Evolutionary conservation across 2,888 invertebrate species (phyloP).

Genomic region (Ochropleura leucogaster): DNA sequence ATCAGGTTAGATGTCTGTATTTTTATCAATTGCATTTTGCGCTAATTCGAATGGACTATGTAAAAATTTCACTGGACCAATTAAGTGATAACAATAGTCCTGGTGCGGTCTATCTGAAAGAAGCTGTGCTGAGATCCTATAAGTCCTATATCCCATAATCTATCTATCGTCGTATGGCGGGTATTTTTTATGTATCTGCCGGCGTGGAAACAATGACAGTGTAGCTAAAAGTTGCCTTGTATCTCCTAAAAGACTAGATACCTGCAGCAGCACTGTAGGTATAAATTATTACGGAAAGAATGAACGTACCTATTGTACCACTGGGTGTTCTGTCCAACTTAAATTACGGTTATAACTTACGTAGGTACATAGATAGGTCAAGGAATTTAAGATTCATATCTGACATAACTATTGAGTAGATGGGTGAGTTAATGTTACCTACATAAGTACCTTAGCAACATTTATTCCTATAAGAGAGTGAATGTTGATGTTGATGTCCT

Average conservation of each 20-base stretch:
- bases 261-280: conserved; percentile 57
- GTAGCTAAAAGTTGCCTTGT: conserved; percentile 66
- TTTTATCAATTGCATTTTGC: conserved; percentile 56
- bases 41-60: conserved; percentile 46
- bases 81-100: conserved; percentile 55
- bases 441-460: conserved; percentile 33
- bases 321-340: conserved; percentile 60
- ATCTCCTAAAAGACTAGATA: conserved; percentile 62
- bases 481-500: conserved; percentile 62
- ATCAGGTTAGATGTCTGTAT: conserved; percentile 61
- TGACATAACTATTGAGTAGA: conserved; percentile 39
- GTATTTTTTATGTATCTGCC: conserved; percentile 43
- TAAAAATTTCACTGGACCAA: conserved; percentile 65
- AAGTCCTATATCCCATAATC: conserved; percentile 36
- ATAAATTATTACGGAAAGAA: conserved; percentile 49
- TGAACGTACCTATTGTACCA: conserved; percentile 47
- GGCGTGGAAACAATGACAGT: conserved; percentile 44
- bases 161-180: conserved; percentile 25
- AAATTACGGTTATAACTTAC: conserved; percentile 50
- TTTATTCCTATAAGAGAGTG: conserved; percentile 59
- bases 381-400: conserved; percentile 59
- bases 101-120: conserved; percentile 42
- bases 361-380: conserved; percentile 54
- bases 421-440: conserved; percentile 40
- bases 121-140: conserved; percentile 51